Evolutionary conservation across 2,797 vertebrate species (phyloP).

Genomic region (Anguilla pacifica): DNA sequence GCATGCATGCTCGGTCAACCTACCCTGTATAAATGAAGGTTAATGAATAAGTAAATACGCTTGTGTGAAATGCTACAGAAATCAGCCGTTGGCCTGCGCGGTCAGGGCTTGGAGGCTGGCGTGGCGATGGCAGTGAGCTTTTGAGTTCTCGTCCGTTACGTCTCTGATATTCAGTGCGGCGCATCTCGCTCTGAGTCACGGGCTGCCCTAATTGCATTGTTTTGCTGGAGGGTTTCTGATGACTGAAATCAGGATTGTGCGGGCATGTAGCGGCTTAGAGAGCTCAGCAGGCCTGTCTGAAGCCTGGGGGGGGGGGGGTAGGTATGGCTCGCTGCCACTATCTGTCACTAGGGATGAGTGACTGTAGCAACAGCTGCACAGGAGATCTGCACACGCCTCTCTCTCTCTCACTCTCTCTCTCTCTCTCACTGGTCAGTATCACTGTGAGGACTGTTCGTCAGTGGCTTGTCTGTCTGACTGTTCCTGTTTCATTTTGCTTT

Average conservation of each 20-base stretch:
- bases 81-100: too few relatives aligned
- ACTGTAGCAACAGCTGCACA: slow-evolving; percentile 80
- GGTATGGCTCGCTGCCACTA: slow-evolving; percentile 45
- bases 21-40: too few relatives aligned
- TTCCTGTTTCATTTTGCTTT: slow-evolving; percentile 29
- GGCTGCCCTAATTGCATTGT: slow-evolving; percentile 4
- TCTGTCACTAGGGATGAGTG: slow-evolving; percentile 46
- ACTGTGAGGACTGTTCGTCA: neutral
- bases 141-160: neutral
- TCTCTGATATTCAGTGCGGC: neutral
- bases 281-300: neutral
- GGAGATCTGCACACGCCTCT: slow-evolving; percentile 64
- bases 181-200: neutral
- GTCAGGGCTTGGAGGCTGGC: neutral
- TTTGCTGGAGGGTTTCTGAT: slow-evolving; percentile 14
- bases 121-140: neutral
- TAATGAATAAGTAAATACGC: too few relatives aligned
- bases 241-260: slow-evolving; percentile 15
- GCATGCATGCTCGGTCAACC: too few relatives aligned
- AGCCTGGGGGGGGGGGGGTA: neutral
- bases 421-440: slow-evolving; percentile 25
- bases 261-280: neutral
- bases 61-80: neutral
- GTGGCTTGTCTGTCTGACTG: slow-evolving; percentile 18
- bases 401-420: slow-evolving; percentile 46